Percentiles rank a stretch among this genome's conserved stretches.
Conservation (phyloP, 2,888 invertebrate species). For the Coleophora deauratella region DNA sequence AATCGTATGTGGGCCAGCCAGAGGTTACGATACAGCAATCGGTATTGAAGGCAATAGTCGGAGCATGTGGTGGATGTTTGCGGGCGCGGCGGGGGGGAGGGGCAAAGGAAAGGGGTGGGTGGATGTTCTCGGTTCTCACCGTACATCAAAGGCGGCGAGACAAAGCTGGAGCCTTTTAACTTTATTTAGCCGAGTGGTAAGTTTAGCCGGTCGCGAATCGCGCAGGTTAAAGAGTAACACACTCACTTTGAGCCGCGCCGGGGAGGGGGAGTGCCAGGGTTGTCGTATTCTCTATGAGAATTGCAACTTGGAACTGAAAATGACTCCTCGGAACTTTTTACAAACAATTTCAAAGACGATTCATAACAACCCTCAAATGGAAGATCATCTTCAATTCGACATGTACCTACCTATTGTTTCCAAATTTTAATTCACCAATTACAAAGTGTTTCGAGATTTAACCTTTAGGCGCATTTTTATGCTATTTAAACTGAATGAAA, state of each 20-base stretch:
- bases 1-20: constrained; percentile 40
- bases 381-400: no score
- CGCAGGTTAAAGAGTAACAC: constrained; percentile 74
- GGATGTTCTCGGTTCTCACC: constrained; percentile 28
- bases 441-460: no score
- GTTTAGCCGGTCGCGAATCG: constrained; percentile 74
- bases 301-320: no score
- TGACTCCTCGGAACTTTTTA: no score
- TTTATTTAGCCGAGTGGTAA: constrained; percentile 75
- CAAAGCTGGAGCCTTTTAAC: constrained; percentile 74
- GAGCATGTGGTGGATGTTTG: constrained; percentile 70
- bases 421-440: no score
- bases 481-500: no score
- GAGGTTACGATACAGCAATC: constrained; percentile 38
- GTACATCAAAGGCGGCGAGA: constrained; percentile 72
- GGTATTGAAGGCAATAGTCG: constrained; percentile 70
- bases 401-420: no score
- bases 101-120: constrained; percentile 25
- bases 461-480: no score
- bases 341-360: no score
- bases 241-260: constrained; percentile 61
- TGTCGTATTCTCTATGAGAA: constrained; percentile 17
- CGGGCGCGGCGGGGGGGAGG: constrained; percentile 30
- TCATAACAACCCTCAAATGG: no score
- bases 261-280: constrained; percentile 40